phyloP scores from a whole-genome alignment of 2,888 invertebrate species.

The Cryptocephalus moraei region DNA sequence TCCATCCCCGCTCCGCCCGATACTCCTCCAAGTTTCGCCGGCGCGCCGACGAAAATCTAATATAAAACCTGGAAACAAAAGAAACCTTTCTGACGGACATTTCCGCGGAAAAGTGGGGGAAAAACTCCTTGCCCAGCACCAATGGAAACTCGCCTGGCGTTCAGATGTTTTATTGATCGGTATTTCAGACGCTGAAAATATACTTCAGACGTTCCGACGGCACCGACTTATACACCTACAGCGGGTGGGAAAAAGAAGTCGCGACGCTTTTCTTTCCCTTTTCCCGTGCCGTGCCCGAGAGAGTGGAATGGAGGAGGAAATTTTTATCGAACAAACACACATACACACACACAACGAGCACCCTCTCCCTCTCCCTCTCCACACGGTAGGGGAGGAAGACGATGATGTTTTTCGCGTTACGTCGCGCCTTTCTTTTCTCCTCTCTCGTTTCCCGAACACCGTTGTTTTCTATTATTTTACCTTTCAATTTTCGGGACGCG shows the following conservation, averaged over 20 bases:
- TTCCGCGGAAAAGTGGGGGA: slow-evolving; percentile 35
- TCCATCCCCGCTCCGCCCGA: slow-evolving; percentile 3
- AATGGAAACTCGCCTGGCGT: slow-evolving; percentile 34
- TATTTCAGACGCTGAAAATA: slow-evolving; percentile 33
- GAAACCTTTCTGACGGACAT: slow-evolving; percentile 38
- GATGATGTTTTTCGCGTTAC: not conserved
- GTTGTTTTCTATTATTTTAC: slow-evolving; percentile 18
- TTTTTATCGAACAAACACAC: slow-evolving; percentile 17
- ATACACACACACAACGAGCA: too few species aligned
- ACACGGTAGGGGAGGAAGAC: not conserved
- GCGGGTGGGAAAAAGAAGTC: slow-evolving; percentile 19
- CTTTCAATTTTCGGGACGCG: slow-evolving; percentile 15
- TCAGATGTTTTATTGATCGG: slow-evolving; percentile 39
- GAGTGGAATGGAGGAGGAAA: slow-evolving; percentile 22
- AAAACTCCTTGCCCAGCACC: slow-evolving; percentile 38
- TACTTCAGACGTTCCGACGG: slow-evolving; percentile 31
- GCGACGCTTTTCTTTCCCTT: slow-evolving; percentile 7
- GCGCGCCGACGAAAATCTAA: slow-evolving; percentile 29
- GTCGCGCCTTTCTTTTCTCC: slow-evolving; percentile 2
- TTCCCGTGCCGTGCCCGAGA: slow-evolving; percentile 15
- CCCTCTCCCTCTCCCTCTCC: too few species aligned
- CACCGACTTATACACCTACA: slow-evolving; percentile 23
- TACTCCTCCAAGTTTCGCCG: slow-evolving; percentile 13
- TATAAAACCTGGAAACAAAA: slow-evolving; percentile 37
- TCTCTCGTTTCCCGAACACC: not conserved